Percentiles rank a stretch among this genome's conserved stretches.
Evolutionary conservation across 2,113 vertebrate species (phyloP).

Genomic region (Crocuta crocuta): DNA sequence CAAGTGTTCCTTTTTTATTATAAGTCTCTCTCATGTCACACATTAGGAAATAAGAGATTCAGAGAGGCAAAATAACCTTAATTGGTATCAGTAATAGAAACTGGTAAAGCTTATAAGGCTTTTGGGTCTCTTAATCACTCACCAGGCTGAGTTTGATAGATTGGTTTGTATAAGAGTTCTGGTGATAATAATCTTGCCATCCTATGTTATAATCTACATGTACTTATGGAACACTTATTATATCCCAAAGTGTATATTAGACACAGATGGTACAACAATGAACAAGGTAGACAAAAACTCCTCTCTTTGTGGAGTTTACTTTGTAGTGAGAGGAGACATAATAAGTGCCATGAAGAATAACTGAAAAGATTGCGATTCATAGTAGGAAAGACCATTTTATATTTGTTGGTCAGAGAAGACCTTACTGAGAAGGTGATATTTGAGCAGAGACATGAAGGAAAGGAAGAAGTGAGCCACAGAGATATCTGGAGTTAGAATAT

Average conservation of each 20-base stretch:
- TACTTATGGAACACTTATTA: not conserved
- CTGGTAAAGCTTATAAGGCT: not conserved
- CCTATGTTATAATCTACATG: not conserved
- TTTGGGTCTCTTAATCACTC: not conserved
- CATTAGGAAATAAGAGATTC: not conserved
- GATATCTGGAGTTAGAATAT: constrained; percentile 30
- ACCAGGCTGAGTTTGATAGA: not conserved
- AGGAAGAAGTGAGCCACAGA: not conserved
- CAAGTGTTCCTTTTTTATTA: not conserved
- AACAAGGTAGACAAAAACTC: not conserved
- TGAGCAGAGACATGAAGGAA: constrained; percentile 20
- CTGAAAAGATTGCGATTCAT: not conserved
- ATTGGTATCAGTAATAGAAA: not conserved
- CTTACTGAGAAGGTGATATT: not conserved
- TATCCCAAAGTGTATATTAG: not conserved
- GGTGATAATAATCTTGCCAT: not conserved
- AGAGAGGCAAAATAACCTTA: constrained; percentile 20
- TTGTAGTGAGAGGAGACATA: not conserved
- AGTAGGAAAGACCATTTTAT: not conserved
- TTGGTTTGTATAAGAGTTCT: not conserved
- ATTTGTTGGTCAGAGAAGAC: not conserved
- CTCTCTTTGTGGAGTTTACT: not conserved
- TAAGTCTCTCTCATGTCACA: not conserved
- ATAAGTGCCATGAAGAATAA: not conserved
- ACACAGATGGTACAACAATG: not conserved